Conservation (phyloP, 2,888 invertebrate species). For the Drosophila neonasuta region DNA sequence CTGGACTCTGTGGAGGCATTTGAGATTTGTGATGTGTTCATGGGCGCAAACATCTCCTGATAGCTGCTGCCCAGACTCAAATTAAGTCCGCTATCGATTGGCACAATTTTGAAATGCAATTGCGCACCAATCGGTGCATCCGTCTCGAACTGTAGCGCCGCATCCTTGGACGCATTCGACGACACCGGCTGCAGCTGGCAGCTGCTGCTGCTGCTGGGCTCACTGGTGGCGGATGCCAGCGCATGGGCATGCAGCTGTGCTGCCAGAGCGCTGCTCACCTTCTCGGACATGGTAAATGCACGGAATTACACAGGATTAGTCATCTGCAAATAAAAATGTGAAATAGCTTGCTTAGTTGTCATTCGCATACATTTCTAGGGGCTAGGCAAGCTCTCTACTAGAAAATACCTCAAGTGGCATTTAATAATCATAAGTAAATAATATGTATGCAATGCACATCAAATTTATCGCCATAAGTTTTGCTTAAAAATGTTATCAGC, state of each 20-base stretch:
- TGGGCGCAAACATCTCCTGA: slow-evolving; percentile 80
- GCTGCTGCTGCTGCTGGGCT: slow-evolving; percentile 31
- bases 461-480: not conserved
- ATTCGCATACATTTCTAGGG: not conserved
- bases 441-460: not conserved
- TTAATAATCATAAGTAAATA: not conserved
- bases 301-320: slow-evolving; percentile 34
- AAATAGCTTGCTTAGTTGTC: not conserved
- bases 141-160: slow-evolving; percentile 53
- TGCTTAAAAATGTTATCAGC: not conserved
- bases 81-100: slow-evolving; percentile 59
- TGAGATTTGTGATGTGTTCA: slow-evolving; percentile 83
- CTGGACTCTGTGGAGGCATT: slow-evolving; percentile 80
- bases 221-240: slow-evolving; percentile 35
- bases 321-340: slow-evolving; percentile 46
- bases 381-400: too few relatives aligned
- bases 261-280: slow-evolving; percentile 71
- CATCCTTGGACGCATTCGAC: slow-evolving; percentile 44
- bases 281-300: slow-evolving; percentile 74
- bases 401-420: not conserved
- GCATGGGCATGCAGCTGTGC: slow-evolving; percentile 67
- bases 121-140: slow-evolving; percentile 75
- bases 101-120: slow-evolving; percentile 79
- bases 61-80: slow-evolving; percentile 54
- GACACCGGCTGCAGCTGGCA: slow-evolving; percentile 40